phyloP scores from a whole-genome alignment of 2,797 vertebrate species.

The Crocidura indochinensis region DNA sequence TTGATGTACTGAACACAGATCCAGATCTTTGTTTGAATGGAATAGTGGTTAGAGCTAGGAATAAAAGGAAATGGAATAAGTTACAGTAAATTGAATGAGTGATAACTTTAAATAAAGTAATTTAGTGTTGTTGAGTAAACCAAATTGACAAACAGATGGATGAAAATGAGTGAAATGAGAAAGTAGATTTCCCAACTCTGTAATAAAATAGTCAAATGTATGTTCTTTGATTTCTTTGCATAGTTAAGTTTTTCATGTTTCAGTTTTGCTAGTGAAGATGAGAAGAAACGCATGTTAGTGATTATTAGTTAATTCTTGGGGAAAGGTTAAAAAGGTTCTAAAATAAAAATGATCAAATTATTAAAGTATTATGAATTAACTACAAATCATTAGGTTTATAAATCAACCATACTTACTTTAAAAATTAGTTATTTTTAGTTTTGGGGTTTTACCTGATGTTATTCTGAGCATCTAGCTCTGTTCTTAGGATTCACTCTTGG shows the following conservation, averaged over 20 bases:
- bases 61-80: background rate
- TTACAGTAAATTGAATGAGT: background rate
- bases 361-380: background rate
- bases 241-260: background rate
- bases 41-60: background rate
- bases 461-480: too few species aligned
- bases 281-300: background rate
- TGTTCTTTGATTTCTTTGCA: background rate
- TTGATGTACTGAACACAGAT: background rate
- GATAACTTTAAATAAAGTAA: background rate
- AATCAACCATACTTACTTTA: too few species aligned
- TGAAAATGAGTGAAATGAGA: background rate
- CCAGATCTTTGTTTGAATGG: background rate
- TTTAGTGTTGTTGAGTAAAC: background rate
- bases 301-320: background rate
- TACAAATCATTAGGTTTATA: background rate
- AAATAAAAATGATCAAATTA: background rate
- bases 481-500: too few species aligned
- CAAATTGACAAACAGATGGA: background rate
- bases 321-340: background rate
- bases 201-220: background rate
- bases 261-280: background rate
- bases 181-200: background rate
- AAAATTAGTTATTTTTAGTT: too few species aligned
- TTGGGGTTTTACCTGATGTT: too few species aligned